A percentile compares a stretch with the other conserved stretches of the same genome.
Evolutionary conservation across 2,888 invertebrate species (phyloP).

Genomic region (Cheilosia pagana): DNA sequence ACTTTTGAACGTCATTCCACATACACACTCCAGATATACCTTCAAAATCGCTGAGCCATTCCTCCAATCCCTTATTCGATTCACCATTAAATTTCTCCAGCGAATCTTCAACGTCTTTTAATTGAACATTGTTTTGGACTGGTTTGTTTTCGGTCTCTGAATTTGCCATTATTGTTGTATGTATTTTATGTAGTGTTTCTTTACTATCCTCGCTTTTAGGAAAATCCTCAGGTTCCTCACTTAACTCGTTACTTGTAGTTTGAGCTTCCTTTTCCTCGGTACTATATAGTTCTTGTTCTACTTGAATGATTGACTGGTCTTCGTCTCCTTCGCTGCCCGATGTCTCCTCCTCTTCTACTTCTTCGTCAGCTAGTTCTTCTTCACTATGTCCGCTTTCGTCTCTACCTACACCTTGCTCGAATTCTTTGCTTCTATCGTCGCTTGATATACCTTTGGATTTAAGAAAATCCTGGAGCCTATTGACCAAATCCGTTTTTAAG

Average conservation of each 20-base stretch:
- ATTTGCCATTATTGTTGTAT: neutral
- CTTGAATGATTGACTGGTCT: too few species aligned
- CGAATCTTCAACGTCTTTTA: slow-evolving; percentile 34
- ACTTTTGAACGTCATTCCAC: slow-evolving; percentile 38
- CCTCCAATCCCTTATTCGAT: slow-evolving; percentile 10
- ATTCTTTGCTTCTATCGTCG: neutral
- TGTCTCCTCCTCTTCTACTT: too few species aligned
- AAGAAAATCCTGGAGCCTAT: neutral
- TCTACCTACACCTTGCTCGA: neutral
- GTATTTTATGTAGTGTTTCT: neutral
- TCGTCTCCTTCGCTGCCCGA: too few species aligned
- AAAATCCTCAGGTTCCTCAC: neutral
- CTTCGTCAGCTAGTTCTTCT: too few species aligned
- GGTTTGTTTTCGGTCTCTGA: neutral
- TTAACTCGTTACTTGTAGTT: neutral
- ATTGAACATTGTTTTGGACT: slow-evolving; percentile 8
- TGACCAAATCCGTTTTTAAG: neutral
- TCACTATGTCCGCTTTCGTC: too few species aligned
- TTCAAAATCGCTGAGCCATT: slow-evolving; percentile 29
- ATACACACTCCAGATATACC: neutral
- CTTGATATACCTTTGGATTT: neutral
- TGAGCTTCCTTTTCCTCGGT: neutral
- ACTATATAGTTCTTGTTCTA: too few species aligned
- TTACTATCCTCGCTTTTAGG: neutral
- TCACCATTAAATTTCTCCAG: slow-evolving; percentile 22